Base-by-base conservation (phyloP, 2,797 vertebrate species). In the Neosilurus hyrtlii region DNA sequence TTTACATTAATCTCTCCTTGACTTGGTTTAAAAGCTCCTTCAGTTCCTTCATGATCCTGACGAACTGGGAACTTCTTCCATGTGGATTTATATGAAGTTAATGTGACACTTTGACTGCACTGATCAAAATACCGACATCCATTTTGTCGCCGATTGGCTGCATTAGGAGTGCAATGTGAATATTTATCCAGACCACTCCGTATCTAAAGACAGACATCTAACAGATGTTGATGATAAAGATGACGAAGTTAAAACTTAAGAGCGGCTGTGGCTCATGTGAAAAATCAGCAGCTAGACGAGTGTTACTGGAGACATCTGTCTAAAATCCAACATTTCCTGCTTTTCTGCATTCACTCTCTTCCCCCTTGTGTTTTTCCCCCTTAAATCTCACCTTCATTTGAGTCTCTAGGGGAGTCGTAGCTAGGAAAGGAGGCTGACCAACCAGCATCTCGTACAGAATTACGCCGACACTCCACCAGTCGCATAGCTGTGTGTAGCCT, bases 381-480 rank as follows among this genome's bases (percentile, higher is more conserved):
- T 2, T 35, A 56, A 20, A 14, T 9, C 90, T 86, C 96, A 99
- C 98, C 96, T 99, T 99, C 91, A 97, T 94, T 90, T 99, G 98
- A 3, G 98, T 99, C 94, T 99, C 98, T 89, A 98, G 91, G 24
- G 98, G 98, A 16, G 97, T 97, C 82, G 96, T 96, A 75, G 98
- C 98, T 83, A 99, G 89, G 90, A 99, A 99, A 1, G 98, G 98
- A 89, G 98, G 97, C 80, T 99, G 97, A 22, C 98, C 98, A 2
- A 99, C 96, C 15, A 99, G 92, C 98, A 99, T 99, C 90, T 99
- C 98, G 89, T 99, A 99, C 86, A 99, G 91, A 92, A 99, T 99
- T 87, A 99, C 98, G 26, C 98, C 98, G 62, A 99, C 98, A 24
- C 98, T 99, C 98, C 98, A 99, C 98, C 98, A 99, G 80, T 99